These are phyloP conservation scores for Tragelaphus imberbis DNA, from an alignment of 2,113 vertebrate genomes.

Conservation along the genomic window DNA sequence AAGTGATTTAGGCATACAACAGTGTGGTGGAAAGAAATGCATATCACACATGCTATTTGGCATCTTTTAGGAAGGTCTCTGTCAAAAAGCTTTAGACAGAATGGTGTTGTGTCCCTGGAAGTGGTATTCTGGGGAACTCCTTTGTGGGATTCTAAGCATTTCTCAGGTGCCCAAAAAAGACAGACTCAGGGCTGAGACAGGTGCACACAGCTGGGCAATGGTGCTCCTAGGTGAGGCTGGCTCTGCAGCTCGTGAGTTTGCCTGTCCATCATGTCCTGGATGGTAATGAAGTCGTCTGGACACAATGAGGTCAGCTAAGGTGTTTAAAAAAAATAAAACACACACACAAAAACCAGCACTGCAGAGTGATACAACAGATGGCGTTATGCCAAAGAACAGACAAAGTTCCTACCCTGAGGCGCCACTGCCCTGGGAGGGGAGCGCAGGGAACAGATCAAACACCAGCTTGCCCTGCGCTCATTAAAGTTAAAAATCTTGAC, in stretches of 20 bases:
- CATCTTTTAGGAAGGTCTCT: background rate
- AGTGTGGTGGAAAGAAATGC: background rate
- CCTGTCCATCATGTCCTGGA: background rate
- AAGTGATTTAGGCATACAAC: background rate
- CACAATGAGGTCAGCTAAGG: background rate
- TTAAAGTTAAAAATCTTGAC: background rate
- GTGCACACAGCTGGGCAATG: too few species aligned
- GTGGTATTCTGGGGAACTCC: background rate
- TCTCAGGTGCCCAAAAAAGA: background rate
- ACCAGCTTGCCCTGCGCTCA: background rate
- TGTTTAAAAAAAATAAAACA: background rate
- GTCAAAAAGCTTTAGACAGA: background rate
- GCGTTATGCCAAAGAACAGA: background rate
- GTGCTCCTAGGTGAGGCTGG: background rate
- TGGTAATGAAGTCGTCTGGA: background rate
- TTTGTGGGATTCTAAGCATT: background rate
- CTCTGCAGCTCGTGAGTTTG: background rate
- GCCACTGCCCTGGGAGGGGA: background rate
- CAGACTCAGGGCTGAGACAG: background rate
- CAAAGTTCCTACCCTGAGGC: background rate
- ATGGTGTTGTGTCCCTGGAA: background rate
- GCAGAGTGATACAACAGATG: background rate
- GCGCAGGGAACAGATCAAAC: background rate
- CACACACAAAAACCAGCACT: background rate
- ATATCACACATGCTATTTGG: background rate